A percentile compares a stretch with the other conserved stretches of the same genome.
These are phyloP conservation scores for Dorcus hopei DNA, from an alignment of 2,888 invertebrate genomes.

Conservation along the genomic window DNA sequence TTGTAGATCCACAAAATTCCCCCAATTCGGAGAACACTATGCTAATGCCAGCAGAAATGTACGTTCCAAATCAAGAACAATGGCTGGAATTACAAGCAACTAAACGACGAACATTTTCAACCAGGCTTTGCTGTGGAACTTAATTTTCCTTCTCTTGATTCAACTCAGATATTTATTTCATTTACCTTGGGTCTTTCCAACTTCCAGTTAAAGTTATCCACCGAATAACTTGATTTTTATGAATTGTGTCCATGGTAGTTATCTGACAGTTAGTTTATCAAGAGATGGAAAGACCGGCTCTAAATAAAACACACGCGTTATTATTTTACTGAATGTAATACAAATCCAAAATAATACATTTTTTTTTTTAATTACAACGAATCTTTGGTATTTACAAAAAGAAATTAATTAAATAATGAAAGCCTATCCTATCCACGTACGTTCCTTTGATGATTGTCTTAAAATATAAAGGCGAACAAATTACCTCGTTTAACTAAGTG, in stretches of 20 bases:
- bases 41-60: slow-evolving; percentile 87
- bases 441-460: slow-evolving; percentile 10
- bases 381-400: slow-evolving; percentile 18
- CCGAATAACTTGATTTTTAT: no score
- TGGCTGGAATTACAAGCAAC: slow-evolving; percentile 76
- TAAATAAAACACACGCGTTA: not conserved
- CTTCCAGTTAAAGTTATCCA: no score
- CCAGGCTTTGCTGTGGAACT: slow-evolving; percentile 32
- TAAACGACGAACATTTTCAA: slow-evolving; percentile 32
- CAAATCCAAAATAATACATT: slow-evolving; percentile 16
- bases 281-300: no score
- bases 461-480: slow-evolving; percentile 6
- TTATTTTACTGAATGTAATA: not conserved
- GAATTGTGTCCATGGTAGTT: no score
- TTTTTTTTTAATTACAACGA: slow-evolving; percentile 7
- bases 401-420: slow-evolving; percentile 4
- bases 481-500: not conserved
- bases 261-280: no score
- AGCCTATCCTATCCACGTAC: slow-evolving; percentile 8
- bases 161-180: not conserved
- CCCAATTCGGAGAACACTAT: slow-evolving; percentile 49
- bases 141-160: not conserved
- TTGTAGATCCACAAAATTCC: slow-evolving; percentile 48
- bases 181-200: no score
- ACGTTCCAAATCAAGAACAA: slow-evolving; percentile 86